A percentile compares a stretch with the other conserved stretches of the same genome.
phyloP scores from a whole-genome alignment of 2,113 vertebrate species.

The Oxyura jamaicensis region DNA sequence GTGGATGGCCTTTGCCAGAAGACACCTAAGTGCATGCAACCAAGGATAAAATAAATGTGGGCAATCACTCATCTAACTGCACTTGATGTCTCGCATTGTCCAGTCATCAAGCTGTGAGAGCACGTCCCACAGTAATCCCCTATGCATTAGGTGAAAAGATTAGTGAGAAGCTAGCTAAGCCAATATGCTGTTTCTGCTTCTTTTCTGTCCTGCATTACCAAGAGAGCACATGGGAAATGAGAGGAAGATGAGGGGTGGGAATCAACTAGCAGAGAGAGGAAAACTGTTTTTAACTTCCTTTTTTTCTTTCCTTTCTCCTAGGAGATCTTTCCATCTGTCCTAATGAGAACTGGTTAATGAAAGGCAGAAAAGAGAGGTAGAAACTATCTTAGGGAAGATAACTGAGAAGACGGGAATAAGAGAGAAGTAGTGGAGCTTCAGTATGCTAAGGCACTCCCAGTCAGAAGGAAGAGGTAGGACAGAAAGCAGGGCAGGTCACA shows the following conservation, averaged over 20 bases:
- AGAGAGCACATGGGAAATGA: neutral
- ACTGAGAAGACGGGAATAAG: neutral
- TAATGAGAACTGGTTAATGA: neutral
- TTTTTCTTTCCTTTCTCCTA: neutral
- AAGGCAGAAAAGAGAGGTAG: neutral
- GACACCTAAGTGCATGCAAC: neutral
- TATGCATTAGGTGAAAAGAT: neutral
- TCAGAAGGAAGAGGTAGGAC: neutral
- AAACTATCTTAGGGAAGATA: neutral
- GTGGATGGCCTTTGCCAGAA: neutral
- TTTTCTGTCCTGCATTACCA: neutral
- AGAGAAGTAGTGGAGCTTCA: neutral
- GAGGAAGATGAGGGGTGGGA: neutral
- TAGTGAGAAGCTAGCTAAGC: neutral
- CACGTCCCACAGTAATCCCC: neutral
- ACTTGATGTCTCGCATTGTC: neutral
- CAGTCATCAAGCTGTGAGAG: neutral
- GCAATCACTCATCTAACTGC: neutral
- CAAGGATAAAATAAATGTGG: neutral
- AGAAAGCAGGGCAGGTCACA: neutral
- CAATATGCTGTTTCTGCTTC: neutral
- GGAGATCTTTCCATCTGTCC: neutral
- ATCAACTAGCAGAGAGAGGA: neutral
- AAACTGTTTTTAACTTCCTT: neutral
- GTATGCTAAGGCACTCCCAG: neutral